Evolutionary conservation across 2,113 vertebrate species (phyloP).

Genomic region (Vidua macroura): DNA sequence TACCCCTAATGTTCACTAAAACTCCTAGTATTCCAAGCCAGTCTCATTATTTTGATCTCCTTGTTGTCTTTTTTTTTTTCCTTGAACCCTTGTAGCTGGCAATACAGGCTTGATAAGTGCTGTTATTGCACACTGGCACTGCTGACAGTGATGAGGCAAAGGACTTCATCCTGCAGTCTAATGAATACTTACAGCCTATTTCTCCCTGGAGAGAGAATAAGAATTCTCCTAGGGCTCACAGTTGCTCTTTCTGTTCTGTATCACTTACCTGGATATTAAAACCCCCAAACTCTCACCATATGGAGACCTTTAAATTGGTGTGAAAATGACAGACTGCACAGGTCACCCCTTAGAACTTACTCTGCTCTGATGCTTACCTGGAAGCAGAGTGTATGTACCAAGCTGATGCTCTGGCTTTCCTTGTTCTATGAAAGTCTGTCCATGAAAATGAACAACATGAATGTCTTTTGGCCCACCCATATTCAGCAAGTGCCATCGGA

Average conservation of each 20-base stretch:
- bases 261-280: background rate
- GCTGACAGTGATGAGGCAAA: background rate
- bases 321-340: background rate
- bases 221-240: background rate
- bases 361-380: constrained; percentile 76
- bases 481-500: constrained; percentile 89
- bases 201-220: background rate
- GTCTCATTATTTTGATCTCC: background rate
- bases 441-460: constrained; percentile 91
- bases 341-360: background rate
- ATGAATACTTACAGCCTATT: background rate
- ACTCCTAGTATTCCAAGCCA: background rate
- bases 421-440: constrained; percentile 88
- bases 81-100: background rate
- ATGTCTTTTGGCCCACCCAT: constrained; percentile 86
- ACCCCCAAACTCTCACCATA: background rate
- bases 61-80: background rate
- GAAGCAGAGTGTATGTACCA: constrained; percentile 85
- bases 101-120: background rate
- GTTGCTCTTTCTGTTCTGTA: background rate
- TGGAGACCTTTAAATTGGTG: background rate
- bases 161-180: background rate
- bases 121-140: background rate
- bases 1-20: background rate
- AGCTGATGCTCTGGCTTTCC: constrained; percentile 77